phyloP scores from a whole-genome alignment of 2,113 vertebrate species.

The Boleophthalmus pectinirostris region DNA sequence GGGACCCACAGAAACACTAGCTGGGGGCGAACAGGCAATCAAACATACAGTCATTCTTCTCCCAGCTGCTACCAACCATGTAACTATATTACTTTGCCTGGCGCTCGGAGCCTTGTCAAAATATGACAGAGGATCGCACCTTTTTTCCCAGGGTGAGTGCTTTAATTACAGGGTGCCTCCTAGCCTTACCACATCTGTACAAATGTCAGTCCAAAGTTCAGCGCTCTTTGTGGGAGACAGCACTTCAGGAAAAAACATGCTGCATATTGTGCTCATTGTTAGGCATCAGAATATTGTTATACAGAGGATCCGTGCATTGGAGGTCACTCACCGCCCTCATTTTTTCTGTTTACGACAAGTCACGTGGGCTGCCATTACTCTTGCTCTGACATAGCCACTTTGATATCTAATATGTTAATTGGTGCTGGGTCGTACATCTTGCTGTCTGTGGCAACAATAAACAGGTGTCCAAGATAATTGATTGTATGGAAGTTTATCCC shows the following conservation, averaged over 20 bases:
- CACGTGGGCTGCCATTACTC: constrained; percentile 67
- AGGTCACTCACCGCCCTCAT: constrained; percentile 50
- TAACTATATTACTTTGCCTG: constrained; percentile 77
- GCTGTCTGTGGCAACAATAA: constrained; percentile 61
- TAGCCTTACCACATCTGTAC: constrained; percentile 77
- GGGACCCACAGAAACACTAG: constrained; percentile 56
- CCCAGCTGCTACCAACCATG: constrained; percentile 77
- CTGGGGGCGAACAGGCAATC: constrained; percentile 73
- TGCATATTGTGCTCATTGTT: constrained; percentile 67
- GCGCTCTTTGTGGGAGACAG: constrained; percentile 64
- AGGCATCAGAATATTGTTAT: constrained; percentile 71
- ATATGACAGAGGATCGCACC: constrained; percentile 82
- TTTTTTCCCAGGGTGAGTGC: constrained; percentile 76
- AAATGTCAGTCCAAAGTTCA: constrained; percentile 82
- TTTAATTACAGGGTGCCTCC: constrained; percentile 84
- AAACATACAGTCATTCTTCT: constrained; percentile 74
- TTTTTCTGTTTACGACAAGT: constrained; percentile 54
- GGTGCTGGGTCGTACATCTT: constrained; percentile 71
- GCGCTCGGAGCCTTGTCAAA: constrained; percentile 80
- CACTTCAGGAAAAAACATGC: constrained; percentile 48
- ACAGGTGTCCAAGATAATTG: constrained; percentile 42
- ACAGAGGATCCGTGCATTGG: constrained; percentile 68
- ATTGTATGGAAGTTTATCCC: constrained; percentile 30
- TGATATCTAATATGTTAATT: constrained; percentile 77
- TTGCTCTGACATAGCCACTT: constrained; percentile 63